Conservation (phyloP, 2,797 vertebrate species). For the Epinephelus malabaricus region DNA sequence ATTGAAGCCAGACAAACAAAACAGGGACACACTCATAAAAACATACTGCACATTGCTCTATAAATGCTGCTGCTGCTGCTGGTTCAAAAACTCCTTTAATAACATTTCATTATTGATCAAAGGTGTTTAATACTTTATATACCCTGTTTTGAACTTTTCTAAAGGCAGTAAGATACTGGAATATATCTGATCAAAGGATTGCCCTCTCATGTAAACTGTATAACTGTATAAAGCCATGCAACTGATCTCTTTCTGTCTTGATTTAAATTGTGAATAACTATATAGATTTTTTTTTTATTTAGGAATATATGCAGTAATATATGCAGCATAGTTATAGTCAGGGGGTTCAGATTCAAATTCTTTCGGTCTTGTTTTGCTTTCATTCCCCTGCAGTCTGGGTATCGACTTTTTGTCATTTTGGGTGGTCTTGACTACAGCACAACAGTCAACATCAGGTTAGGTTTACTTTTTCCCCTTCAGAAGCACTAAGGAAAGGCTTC, state of each 20-base stretch:
- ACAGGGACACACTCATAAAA: background rate
- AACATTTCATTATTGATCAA: background rate
- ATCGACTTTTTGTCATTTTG: background rate
- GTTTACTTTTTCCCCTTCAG: background rate
- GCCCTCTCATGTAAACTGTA: background rate
- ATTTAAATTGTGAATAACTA: background rate
- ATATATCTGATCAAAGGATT: background rate
- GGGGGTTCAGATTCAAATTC: background rate
- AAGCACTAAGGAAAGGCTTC: background rate
- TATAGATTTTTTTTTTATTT: background rate
- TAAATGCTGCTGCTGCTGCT: background rate
- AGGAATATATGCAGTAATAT: background rate
- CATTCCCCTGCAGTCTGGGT: background rate
- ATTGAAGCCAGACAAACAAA: background rate
- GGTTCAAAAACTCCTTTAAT: background rate
- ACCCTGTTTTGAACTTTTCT: background rate
- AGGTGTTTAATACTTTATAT: background rate
- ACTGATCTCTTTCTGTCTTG: background rate
- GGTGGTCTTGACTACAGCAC: background rate
- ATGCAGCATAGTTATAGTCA: background rate
- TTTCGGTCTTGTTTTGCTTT: constrained; percentile 5
- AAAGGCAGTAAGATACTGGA: background rate
- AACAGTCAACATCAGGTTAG: background rate
- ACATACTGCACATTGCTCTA: background rate
- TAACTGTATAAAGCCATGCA: background rate